Conservation (phyloP, 2,797 vertebrate species). For the Hipposideros larvatus region DNA sequence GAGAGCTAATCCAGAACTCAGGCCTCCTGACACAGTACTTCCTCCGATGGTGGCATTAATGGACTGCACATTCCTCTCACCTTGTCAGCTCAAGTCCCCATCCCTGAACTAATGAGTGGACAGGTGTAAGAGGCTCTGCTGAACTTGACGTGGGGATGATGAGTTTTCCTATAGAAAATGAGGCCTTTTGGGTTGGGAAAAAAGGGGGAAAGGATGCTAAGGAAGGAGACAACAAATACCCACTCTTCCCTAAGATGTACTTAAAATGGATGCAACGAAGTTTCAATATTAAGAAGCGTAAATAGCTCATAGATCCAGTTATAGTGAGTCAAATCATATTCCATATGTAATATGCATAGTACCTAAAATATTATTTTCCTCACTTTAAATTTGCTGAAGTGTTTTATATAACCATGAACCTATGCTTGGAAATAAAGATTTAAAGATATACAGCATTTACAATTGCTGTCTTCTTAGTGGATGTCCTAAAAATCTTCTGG, state of each 20-base stretch:
- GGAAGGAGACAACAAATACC: not conserved
- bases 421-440: constrained; percentile 47
- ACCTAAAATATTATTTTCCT: constrained; percentile 43
- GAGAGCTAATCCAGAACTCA: not conserved
- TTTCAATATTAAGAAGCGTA: not conserved
- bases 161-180: constrained; percentile 9
- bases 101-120: not conserved
- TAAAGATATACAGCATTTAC: not conserved
- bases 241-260: constrained; percentile 13
- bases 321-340: not conserved
- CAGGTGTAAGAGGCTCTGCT: not conserved
- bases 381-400: constrained; percentile 10
- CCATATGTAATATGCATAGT: not conserved
- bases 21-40: not conserved
- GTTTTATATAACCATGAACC: constrained; percentile 6
- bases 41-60: not conserved
- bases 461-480: not conserved
- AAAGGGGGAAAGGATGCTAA: not conserved
- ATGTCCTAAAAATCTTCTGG: not conserved
- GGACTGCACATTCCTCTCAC: not conserved
- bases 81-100: not conserved
- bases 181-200: not conserved
- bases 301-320: not conserved
- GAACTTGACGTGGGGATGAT: not conserved
- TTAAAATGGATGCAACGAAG: not conserved